phyloP scores from a whole-genome alignment of 2,113 vertebrate species.

The Murina feae region DNA sequence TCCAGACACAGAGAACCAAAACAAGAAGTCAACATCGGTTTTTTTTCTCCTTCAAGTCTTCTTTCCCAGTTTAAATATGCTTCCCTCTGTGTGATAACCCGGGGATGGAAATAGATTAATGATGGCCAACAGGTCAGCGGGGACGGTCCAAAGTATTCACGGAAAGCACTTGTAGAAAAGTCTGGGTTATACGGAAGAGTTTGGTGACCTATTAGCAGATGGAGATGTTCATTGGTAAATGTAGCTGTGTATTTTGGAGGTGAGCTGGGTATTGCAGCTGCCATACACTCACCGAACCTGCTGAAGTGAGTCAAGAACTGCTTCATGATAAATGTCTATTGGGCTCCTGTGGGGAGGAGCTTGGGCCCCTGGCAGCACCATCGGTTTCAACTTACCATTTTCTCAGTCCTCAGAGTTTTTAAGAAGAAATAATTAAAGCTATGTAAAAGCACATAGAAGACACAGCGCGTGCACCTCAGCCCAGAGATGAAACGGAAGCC shows the following conservation, averaged over 20 bases:
- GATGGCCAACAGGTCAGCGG: neutral
- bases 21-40: neutral
- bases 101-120: neutral
- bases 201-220: neutral
- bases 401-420: conserved; percentile 39
- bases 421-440: neutral
- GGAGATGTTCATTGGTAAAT: neutral
- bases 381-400: neutral
- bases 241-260: rapidly evolving
- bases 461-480: neutral
- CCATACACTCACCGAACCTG: neutral
- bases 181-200: neutral
- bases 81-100: neutral
- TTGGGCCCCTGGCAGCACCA: rapidly evolving
- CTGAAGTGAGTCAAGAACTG: neutral
- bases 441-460: conserved; percentile 24
- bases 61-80: neutral
- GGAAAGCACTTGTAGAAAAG: neutral
- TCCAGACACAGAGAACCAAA: neutral
- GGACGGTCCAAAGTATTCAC: neutral
- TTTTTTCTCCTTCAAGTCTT: neutral
- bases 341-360: neutral
- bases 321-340: neutral
- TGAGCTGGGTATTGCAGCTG: neutral
- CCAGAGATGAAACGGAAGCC: neutral